Evolutionary conservation across 2,888 invertebrate genomes (phyloP), one percentile per base, ranked within the genome.

Genomic region (Hesperia comma): DNA sequence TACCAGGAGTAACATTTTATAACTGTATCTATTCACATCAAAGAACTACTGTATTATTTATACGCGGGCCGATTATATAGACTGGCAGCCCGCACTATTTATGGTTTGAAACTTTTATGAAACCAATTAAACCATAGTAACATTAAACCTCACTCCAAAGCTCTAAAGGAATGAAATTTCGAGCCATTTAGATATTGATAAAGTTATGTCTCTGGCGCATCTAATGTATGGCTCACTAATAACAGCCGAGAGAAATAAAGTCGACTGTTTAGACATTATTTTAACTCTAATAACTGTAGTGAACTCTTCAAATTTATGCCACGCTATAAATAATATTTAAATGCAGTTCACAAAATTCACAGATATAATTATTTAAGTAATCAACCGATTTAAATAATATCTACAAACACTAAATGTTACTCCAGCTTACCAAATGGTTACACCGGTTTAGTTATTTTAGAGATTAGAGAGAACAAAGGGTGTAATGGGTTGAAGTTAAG

Each of bases 131-230:
- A 74, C 69, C 76, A 71, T 75, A 76, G 79, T 82, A 78, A 80
- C 74, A 75, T 79, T 76, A 76, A 77, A 74, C 74, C 74, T 69
- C 76, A 70, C 55, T 56, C 49, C 51, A 43, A 46, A 51, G 60
- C 55, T 56, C 51, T 43, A 43, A 46, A 51, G 61, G 69, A 57
- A 66, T 83, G 82, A 82, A 80, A 79, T 62, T 73, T 78, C 73
- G 67, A 62, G 77, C 81, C 82, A 80, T 86, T 88, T 81, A 84
- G 85, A 85, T 85, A 77, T 75, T 79, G 86, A 87, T 85, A 85
- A 79, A 71, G 63, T 62, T 60, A 63, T 53, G 61, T 62, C 61
- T 21, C 41, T 46, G 55, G 46, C 15, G 40, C 41, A 17, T 32
- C 5, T 49, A 17, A 2, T 37, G 37, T 37, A 10, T 10, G 8